These are phyloP conservation scores for Chiroxiphia lanceolata DNA, from an alignment of 2,797 vertebrate species.

Conservation along the genomic window DNA sequence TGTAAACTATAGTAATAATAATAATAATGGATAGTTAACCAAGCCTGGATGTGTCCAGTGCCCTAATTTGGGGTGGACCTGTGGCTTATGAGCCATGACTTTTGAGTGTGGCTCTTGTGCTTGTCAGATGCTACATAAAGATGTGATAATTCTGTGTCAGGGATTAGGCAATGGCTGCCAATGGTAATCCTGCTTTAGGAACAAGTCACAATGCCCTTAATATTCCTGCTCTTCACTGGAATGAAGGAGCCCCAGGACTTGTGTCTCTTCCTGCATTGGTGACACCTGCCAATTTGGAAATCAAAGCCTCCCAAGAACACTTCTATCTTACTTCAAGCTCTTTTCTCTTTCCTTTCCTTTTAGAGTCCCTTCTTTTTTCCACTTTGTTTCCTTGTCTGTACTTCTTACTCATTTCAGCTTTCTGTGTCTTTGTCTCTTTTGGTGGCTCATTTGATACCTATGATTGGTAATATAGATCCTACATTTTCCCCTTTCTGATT, in stretches of 20 bases:
- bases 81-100: neutral
- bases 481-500: neutral
- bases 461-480: neutral
- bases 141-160: neutral
- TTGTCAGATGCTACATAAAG: neutral
- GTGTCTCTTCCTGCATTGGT: neutral
- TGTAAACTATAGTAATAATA: neutral
- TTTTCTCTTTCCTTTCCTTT: neutral
- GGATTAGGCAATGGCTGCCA: neutral
- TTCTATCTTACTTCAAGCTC: neutral
- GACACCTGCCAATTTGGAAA: neutral
- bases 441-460: neutral
- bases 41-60: neutral
- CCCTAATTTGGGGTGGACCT: neutral
- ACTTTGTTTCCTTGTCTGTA: neutral
- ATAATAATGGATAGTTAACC: neutral
- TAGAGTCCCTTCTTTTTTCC: neutral
- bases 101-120: neutral
- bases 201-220: neutral
- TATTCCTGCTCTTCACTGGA: rapidly evolving
- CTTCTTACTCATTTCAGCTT: neutral
- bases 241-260: neutral
- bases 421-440: neutral
- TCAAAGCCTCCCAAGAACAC: neutral
- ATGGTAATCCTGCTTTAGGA: neutral